phyloP scores from a whole-genome alignment of 2,113 vertebrate species.

The Aptenodytes patagonicus region DNA sequence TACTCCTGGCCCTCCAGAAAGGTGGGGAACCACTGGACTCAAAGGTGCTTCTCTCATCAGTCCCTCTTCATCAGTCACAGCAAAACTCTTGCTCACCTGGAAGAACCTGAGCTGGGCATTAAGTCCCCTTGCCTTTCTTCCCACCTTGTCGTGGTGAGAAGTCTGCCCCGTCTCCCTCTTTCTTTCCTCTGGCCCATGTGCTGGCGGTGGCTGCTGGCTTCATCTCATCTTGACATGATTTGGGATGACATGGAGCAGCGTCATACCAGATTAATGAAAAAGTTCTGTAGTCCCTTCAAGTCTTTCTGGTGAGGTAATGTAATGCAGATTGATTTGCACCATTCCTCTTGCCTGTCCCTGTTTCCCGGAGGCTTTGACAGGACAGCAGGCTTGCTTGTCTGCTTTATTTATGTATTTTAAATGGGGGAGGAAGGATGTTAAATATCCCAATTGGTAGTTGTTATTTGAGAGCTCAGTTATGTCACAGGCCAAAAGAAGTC shows the following conservation, averaged over 20 bases:
- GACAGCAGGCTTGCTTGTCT: not conserved
- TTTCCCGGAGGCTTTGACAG: not conserved
- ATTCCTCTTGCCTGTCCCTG: not conserved
- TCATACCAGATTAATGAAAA: constrained; percentile 21
- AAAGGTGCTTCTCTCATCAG: not conserved
- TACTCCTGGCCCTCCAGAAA: not conserved
- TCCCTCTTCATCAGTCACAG: not conserved
- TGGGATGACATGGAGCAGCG: not conserved
- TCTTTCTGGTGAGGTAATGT: constrained; percentile 19
- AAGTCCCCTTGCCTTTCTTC: not conserved
- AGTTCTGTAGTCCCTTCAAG: constrained; percentile 6
- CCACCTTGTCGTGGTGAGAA: fast-evolving
- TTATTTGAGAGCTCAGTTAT: not conserved
- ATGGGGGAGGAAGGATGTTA: not conserved
- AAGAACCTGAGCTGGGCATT: not conserved
- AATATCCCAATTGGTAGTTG: not conserved
- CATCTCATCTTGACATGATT: not conserved
- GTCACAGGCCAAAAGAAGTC: not conserved
- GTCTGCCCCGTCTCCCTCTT: not conserved
- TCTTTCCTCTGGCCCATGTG: not conserved
- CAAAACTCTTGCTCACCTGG: not conserved
- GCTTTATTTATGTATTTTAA: constrained; percentile 25
- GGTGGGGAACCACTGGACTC: not conserved
- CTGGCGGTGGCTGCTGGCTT: not conserved
- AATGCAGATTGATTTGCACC: constrained; percentile 38